Evolutionary conservation across 2,888 invertebrate genomes (phyloP).

Genomic region (Drosophila quinaria): DNA sequence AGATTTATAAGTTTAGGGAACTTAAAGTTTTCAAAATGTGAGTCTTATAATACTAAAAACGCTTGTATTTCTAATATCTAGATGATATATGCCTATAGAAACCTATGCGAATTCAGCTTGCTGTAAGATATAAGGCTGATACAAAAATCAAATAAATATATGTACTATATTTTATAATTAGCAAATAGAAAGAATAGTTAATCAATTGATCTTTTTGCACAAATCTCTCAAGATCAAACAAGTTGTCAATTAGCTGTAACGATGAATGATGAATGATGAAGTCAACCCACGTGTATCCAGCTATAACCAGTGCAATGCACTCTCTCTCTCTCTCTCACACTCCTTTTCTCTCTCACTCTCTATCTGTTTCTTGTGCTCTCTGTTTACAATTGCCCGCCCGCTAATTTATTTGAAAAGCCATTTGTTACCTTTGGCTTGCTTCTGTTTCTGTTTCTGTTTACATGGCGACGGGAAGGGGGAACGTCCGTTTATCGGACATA

Average conservation of each 20-base stretch:
- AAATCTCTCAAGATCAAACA: background rate
- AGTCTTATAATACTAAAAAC: background rate
- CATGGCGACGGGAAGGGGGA: conserved; percentile 37
- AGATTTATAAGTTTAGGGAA: no score
- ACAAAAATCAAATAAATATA: background rate
- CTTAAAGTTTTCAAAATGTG: background rate
- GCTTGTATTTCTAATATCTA: no score
- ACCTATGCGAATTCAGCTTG: background rate
- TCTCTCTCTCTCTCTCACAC: conserved; percentile 1
- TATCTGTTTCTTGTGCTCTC: conserved; percentile 21
- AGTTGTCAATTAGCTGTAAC: conserved; percentile 17
- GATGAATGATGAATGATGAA: conserved; percentile 5
- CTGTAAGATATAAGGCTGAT: background rate
- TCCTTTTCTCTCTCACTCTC: conserved; percentile 8
- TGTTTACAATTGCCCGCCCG: conserved; percentile 70
- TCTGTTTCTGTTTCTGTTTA: conserved; percentile 57
- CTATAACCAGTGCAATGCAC: conserved; percentile 55
- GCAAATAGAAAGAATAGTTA: background rate
- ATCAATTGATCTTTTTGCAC: background rate
- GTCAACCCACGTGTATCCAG: conserved; percentile 47
- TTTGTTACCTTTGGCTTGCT: conserved; percentile 78
- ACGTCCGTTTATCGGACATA: conserved; percentile 30
- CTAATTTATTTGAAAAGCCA: conserved; percentile 79
- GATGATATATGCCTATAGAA: no score
- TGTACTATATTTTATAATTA: background rate